Percentiles rank a stretch among this genome's conserved stretches.
These are phyloP conservation scores for Menidia menidia DNA, from an alignment of 2,797 vertebrate genomes.

Conservation along the genomic window DNA sequence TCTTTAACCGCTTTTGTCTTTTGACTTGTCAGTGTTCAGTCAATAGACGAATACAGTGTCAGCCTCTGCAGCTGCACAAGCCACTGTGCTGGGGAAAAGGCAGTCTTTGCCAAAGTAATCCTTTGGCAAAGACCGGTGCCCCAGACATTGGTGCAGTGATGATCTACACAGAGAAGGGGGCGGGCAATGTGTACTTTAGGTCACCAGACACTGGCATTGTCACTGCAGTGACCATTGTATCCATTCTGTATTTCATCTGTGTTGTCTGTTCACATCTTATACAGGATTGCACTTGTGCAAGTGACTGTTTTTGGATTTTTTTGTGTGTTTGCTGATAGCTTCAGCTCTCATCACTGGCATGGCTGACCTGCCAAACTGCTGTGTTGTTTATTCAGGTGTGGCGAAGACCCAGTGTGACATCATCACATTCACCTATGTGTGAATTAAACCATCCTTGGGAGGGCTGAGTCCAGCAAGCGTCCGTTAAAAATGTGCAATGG, in stretches of 20 bases:
- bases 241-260: slow-evolving; percentile 36
- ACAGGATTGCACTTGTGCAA: slow-evolving; percentile 26
- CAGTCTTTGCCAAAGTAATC: slow-evolving; percentile 73
- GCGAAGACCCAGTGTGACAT: slow-evolving; percentile 65
- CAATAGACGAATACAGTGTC: slow-evolving; percentile 73
- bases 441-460: slow-evolving; percentile 64
- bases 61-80: slow-evolving; percentile 72
- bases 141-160: slow-evolving; percentile 68
- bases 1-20: slow-evolving; percentile 49
- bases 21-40: slow-evolving; percentile 60
- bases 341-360: slow-evolving; percentile 34
- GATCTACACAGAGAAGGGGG: slow-evolving; percentile 55
- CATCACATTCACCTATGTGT: slow-evolving; percentile 66
- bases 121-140: slow-evolving; percentile 73
- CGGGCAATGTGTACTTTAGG: slow-evolving; percentile 68
- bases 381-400: slow-evolving; percentile 70
- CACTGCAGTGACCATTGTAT: slow-evolving; percentile 57
- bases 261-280: slow-evolving; percentile 17
- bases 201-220: slow-evolving; percentile 70
- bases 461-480: slow-evolving; percentile 35
- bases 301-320: slow-evolving; percentile 12
- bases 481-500: slow-evolving; percentile 40
- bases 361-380: slow-evolving; percentile 30
- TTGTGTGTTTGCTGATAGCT: slow-evolving; percentile 15
- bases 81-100: slow-evolving; percentile 58